Percentiles rank a stretch among this genome's conserved stretches.
Evolutionary conservation across 1,140 invertebrate species (phyloP).

Genomic region (Camponotus pennsylvanicus): DNA sequence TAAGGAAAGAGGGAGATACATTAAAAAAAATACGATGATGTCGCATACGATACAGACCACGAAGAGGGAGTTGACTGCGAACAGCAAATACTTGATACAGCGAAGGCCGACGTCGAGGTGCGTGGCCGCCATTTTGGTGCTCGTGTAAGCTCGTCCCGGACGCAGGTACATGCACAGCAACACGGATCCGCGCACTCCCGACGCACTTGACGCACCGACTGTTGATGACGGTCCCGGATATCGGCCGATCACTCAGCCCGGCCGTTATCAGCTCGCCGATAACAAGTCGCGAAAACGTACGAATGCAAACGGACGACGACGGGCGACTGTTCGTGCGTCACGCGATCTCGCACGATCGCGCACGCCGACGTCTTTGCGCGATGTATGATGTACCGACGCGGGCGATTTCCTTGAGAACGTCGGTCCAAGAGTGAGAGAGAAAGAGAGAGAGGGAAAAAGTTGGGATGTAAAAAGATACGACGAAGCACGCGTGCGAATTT

Average conservation of each 20-base stretch:
- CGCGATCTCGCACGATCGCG: constrained; percentile 9
- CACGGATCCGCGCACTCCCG: constrained; percentile 25
- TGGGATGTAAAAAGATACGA: not conserved
- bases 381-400: not conserved
- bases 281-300: constrained; percentile 32
- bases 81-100: constrained; percentile 94
- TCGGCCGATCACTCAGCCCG: not conserved
- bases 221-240: constrained; percentile 25
- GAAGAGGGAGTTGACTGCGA: constrained; percentile 94
- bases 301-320: not conserved
- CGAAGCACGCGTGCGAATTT: too few relatives aligned
- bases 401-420: constrained; percentile 2
- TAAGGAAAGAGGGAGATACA: not conserved
- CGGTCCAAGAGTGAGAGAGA: not conserved
- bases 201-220: constrained; percentile 53
- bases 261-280: constrained; percentile 53
- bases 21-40: not conserved
- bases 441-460: not conserved
- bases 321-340: not conserved
- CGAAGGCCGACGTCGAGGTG: constrained; percentile 90
- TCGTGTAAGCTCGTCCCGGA: constrained; percentile 50
- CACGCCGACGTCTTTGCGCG: constrained; percentile 13
- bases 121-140: constrained; percentile 86
- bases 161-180: constrained; percentile 65
- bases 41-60: constrained; percentile 89